Evolutionary conservation across 1,140 invertebrate genomes (phyloP).

Genomic region (Campoletis sonorensis): DNA sequence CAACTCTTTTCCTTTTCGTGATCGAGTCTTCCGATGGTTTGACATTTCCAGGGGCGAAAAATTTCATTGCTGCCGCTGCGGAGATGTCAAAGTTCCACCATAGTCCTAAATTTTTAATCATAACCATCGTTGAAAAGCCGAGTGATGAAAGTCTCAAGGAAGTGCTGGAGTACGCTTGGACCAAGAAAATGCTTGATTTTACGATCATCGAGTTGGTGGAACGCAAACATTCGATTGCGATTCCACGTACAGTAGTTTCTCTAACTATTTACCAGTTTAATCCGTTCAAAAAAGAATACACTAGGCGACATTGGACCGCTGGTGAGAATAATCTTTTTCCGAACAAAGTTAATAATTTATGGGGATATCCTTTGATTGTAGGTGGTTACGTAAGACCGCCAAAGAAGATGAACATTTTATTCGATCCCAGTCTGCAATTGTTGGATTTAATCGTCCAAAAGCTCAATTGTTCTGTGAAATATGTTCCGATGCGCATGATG

Average conservation of each 20-base stretch:
- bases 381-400: background rate
- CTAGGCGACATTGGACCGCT: background rate
- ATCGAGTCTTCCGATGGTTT: background rate
- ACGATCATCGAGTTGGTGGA: constrained; percentile 41
- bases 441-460: background rate
- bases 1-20: background rate
- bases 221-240: background rate
- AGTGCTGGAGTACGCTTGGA: constrained; percentile 45
- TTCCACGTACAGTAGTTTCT: background rate
- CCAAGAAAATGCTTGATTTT: constrained; percentile 43
- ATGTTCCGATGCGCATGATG: too few species aligned
- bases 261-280: constrained; percentile 44
- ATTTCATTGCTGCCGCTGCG: constrained; percentile 18
- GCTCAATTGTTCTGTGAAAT: background rate
- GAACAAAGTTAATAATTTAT: constrained; percentile 39
- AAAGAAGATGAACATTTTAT: too few species aligned
- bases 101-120: constrained; percentile 33
- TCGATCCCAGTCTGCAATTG: too few species aligned
- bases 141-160: constrained; percentile 9
- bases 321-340: constrained; percentile 34
- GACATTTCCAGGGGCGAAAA: background rate
- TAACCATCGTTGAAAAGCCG: background rate
- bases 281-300: constrained; percentile 42
- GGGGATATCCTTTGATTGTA: constrained; percentile 34
- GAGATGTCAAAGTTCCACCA: constrained; percentile 1